Percentiles rank a stretch among this genome's conserved stretches.
Conservation (phyloP, 2,113 vertebrate species). For the Neopipo cinnamomea region DNA sequence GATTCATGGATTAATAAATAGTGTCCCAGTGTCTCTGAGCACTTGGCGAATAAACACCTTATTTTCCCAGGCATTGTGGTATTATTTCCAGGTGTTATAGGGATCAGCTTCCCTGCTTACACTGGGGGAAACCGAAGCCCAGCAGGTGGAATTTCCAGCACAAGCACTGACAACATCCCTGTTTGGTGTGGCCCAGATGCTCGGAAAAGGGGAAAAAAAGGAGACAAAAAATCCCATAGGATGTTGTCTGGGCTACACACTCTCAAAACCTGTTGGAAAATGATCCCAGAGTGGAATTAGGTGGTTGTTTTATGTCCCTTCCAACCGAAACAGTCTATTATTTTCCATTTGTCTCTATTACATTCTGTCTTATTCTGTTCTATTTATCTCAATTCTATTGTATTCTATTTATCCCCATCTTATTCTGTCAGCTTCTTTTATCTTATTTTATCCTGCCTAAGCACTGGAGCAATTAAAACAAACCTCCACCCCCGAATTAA, state of each 20-base stretch:
- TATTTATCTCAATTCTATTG: neutral
- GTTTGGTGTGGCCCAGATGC: neutral
- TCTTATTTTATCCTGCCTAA: neutral
- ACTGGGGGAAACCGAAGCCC: neutral
- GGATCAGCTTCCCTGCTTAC: neutral
- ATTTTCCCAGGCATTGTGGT: rapidly evolving
- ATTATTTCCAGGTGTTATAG: neutral
- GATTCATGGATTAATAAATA: neutral
- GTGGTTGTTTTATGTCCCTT: neutral
- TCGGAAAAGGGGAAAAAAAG: neutral
- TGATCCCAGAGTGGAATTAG: neutral
- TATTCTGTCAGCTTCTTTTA: too few species aligned
- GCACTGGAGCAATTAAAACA: neutral
- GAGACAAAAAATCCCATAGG: rapidly evolving
- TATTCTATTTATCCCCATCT: neutral
- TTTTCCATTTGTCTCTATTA: neutral
- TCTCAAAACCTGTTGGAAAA: neutral
- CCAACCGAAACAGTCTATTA: neutral
- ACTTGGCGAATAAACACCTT: neutral
- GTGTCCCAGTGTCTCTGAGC: neutral
- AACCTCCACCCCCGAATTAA: neutral
- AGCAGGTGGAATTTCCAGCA: neutral
- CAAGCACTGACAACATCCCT: neutral
- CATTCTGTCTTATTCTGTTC: too few species aligned
- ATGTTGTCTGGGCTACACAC: rapidly evolving